These are phyloP conservation scores for Drosophila lowei DNA, from an alignment of 1,140 invertebrate genomes.

Conservation along the genomic window DNA sequence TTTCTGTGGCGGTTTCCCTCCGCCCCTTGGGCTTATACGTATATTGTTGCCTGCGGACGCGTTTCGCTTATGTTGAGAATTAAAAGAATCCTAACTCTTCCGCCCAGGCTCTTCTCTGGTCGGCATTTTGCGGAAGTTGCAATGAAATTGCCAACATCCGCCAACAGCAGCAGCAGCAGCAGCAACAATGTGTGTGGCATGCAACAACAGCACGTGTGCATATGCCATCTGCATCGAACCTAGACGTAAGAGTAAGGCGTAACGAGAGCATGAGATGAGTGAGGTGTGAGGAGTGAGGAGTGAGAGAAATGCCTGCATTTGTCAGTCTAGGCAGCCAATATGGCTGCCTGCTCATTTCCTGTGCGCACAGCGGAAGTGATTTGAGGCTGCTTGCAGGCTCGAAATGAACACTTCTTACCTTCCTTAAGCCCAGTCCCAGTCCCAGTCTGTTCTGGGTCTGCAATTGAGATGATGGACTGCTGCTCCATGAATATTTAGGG, in stretches of 20 bases:
- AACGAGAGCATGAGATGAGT: not conserved
- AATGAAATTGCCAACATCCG: slow-evolving; percentile 75
- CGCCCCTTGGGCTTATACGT: not conserved
- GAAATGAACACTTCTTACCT: slow-evolving; percentile 1
- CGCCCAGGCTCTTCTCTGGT: slow-evolving; percentile 14
- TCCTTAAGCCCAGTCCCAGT: not conserved
- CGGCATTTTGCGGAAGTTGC: slow-evolving; percentile 60
- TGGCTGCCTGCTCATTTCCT: slow-evolving; percentile 69
- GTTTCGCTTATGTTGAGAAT: slow-evolving; percentile 66
- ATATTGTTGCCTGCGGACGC: slow-evolving; percentile 55
- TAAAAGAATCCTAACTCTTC: slow-evolving; percentile 77
- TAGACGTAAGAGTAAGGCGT: too few species aligned
- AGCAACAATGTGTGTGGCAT: slow-evolving; percentile 34
- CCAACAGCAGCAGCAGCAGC: slow-evolving; percentile 35
- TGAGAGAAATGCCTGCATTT: slow-evolving; percentile 29
- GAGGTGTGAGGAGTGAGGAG: not conserved
- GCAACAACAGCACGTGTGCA: slow-evolving; percentile 31
- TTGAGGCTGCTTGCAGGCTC: slow-evolving; percentile 21
- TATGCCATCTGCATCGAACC: not conserved
- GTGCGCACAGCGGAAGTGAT: slow-evolving; percentile 63
- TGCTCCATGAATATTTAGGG: too few species aligned
- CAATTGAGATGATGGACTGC: slow-evolving; percentile 40
- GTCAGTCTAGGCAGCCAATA: slow-evolving; percentile 59
- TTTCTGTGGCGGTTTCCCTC: slow-evolving; percentile 35
- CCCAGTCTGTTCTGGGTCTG: slow-evolving; percentile 7